These are phyloP conservation scores for Apodemus speciosus DNA, from an alignment of 2,113 vertebrate species.

Conservation along the genomic window DNA sequence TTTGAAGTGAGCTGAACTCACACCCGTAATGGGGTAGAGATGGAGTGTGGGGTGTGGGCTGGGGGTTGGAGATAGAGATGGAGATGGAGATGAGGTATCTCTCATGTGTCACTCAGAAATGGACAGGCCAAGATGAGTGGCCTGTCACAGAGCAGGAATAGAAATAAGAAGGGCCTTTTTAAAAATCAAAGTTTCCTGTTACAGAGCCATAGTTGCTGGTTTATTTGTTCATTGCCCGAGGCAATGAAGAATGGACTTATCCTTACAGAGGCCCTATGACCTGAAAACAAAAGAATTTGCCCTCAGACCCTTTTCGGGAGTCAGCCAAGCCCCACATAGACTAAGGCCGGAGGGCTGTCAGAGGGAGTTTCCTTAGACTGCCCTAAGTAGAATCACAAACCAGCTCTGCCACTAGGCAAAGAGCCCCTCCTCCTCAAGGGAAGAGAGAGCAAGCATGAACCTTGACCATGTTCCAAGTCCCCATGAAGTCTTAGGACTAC, in stretches of 20 bases:
- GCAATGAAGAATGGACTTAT: rapidly evolving
- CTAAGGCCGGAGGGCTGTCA: rapidly evolving
- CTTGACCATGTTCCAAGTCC: not conserved
- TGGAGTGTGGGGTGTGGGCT: not conserved
- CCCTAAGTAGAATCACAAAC: rapidly evolving
- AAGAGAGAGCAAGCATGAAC: not conserved
- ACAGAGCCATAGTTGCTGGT: rapidly evolving
- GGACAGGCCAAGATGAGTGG: rapidly evolving
- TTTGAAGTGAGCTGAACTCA: not conserved
- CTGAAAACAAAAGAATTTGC: not conserved
- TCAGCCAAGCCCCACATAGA: rapidly evolving
- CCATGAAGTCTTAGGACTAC: not conserved
- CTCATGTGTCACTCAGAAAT: not conserved
- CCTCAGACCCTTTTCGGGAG: not conserved
- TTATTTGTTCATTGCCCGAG: not conserved
- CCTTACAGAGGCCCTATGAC: not conserved
- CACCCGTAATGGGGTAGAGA: too few relatives aligned
- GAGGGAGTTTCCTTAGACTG: rapidly evolving
- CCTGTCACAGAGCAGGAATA: not conserved
- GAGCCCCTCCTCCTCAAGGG: not conserved
- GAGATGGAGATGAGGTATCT: not conserved
- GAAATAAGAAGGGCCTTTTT: not conserved
- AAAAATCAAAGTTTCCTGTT: not conserved
- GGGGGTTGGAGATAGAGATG: too few relatives aligned
- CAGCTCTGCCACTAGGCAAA: rapidly evolving